Evolutionary conservation across 2,113 vertebrate genomes (phyloP).

Genomic region (Hymenochirus boettgeri): DNA sequence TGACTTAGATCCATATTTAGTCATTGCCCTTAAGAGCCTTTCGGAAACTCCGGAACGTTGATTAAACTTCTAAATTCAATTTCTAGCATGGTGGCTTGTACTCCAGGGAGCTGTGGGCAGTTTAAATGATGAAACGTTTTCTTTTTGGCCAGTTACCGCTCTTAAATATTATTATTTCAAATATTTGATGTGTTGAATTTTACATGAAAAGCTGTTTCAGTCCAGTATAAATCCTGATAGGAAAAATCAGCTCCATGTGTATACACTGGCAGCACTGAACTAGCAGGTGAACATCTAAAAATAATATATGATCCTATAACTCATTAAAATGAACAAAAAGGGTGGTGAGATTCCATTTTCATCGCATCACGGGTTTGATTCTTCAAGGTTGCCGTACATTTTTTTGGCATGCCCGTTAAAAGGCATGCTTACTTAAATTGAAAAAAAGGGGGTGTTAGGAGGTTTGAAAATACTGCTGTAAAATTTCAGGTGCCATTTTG

Average conservation of each 20-base stretch:
- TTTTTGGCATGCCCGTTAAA: slow-evolving; percentile 15
- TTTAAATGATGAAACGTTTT: slow-evolving; percentile 38
- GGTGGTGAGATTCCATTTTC: slow-evolving; percentile 42
- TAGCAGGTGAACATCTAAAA: slow-evolving; percentile 43
- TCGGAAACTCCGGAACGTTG: slow-evolving; percentile 32
- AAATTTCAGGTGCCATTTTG: slow-evolving; percentile 7
- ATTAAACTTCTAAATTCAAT: slow-evolving; percentile 39
- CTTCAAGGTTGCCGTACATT: slow-evolving; percentile 38
- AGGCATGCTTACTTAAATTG: slow-evolving; percentile 8
- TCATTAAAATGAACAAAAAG: slow-evolving; percentile 43
- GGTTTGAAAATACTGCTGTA: slow-evolving; percentile 10
- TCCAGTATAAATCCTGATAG: slow-evolving; percentile 42
- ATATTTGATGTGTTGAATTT: slow-evolving; percentile 44
- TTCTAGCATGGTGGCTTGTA: slow-evolving; percentile 37
- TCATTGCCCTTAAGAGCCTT: slow-evolving; percentile 30
- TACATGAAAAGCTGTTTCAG: slow-evolving; percentile 42
- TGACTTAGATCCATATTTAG: slow-evolving; percentile 36
- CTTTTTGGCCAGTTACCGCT: slow-evolving; percentile 40
- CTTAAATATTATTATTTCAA: slow-evolving; percentile 43
- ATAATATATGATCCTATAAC: slow-evolving; percentile 42
- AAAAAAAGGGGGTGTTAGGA: too few species aligned
- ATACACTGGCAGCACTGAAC: slow-evolving; percentile 38
- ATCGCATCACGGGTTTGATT: slow-evolving; percentile 41
- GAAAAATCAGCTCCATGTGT: slow-evolving; percentile 44
- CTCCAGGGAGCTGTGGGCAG: slow-evolving; percentile 36